A percentile compares a stretch with the other conserved stretches of the same genome.
Evolutionary conservation across 2,888 invertebrate genomes (phyloP).

Genomic region (Oscheius sp.): DNA sequence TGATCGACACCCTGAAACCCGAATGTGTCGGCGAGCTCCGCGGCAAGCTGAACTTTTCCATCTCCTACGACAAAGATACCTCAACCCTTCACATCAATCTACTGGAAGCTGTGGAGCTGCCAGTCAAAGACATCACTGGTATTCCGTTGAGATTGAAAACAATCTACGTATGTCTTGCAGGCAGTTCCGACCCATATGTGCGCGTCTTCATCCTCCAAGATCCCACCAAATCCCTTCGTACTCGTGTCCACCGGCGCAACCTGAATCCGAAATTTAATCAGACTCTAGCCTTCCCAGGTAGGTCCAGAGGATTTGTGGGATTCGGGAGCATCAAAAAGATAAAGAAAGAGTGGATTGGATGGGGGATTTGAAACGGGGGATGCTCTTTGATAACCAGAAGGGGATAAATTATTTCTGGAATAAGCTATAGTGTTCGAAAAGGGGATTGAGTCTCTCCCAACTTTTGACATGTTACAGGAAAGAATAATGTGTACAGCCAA

Average conservation of each 20-base stretch:
- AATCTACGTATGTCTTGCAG: constrained; percentile 41
- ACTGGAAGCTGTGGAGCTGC: constrained; percentile 70
- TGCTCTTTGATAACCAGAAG: neutral
- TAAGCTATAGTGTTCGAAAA: too few species aligned
- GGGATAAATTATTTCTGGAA: too few species aligned
- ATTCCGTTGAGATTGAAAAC: constrained; percentile 8
- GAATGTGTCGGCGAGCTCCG: constrained; percentile 65
- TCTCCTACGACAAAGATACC: constrained; percentile 65
- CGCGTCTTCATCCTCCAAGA: constrained; percentile 66
- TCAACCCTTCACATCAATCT: constrained; percentile 64
- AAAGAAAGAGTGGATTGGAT: neutral
- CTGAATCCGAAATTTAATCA: constrained; percentile 70
- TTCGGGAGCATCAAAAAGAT: neutral
- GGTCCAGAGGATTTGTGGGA: neutral
- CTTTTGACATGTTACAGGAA: too few species aligned
- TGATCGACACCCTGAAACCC: constrained; percentile 68
- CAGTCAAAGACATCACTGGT: constrained; percentile 70
- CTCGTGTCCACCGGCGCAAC: constrained; percentile 65
- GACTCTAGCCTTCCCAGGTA: constrained; percentile 66
- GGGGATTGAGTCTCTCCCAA: too few species aligned
- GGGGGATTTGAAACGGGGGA: neutral
- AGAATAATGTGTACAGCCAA: too few species aligned
- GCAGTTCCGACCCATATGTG: constrained; percentile 70
- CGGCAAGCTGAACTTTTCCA: constrained; percentile 69
- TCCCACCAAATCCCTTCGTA: constrained; percentile 58